Conservation (phyloP, 2,113 vertebrate species). For the Synchiropus splendidus region DNA sequence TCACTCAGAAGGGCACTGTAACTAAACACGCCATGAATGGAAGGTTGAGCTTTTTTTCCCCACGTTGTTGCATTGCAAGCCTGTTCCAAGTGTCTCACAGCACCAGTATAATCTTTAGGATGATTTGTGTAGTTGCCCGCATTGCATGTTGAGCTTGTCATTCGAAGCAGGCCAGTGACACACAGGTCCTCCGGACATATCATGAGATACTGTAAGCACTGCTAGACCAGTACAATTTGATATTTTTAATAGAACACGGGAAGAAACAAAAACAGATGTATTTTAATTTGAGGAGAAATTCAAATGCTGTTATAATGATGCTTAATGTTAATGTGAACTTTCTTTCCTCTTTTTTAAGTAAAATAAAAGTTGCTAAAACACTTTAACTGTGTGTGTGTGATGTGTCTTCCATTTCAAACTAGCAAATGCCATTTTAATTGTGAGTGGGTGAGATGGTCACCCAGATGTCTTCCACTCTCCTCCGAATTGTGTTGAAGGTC, state of each 20-base stretch:
- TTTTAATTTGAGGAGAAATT: conserved; percentile 68
- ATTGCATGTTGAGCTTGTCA: conserved; percentile 70
- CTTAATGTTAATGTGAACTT: conserved; percentile 69
- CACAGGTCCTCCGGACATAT: conserved; percentile 49
- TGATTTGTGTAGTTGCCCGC: conserved; percentile 58
- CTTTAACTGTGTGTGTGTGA: conserved; percentile 21
- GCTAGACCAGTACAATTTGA: conserved; percentile 68
- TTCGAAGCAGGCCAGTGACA: conserved; percentile 46
- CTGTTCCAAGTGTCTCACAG: conserved; percentile 56
- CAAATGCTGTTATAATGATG: conserved; percentile 65
- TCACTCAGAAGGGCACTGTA: conserved; percentile 39
- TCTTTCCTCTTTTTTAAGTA: conserved; percentile 53
- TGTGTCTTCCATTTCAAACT: too few relatives aligned
- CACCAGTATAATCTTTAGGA: conserved; percentile 53
- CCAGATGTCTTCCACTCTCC: too few relatives aligned
- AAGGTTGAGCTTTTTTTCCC: conserved; percentile 40
- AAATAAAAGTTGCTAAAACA: conserved; percentile 67
- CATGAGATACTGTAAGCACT: conserved; percentile 61
- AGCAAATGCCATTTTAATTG: too few relatives aligned
- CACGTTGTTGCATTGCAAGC: conserved; percentile 53
- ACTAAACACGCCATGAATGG: conserved; percentile 26
- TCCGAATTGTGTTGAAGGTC: too few relatives aligned
- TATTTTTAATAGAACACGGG: conserved; percentile 71
- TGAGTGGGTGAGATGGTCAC: too few relatives aligned
- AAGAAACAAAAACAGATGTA: conserved; percentile 63